phyloP scores from a whole-genome alignment of 2,888 invertebrate genomes.

The Nemoura dubitans region DNA sequence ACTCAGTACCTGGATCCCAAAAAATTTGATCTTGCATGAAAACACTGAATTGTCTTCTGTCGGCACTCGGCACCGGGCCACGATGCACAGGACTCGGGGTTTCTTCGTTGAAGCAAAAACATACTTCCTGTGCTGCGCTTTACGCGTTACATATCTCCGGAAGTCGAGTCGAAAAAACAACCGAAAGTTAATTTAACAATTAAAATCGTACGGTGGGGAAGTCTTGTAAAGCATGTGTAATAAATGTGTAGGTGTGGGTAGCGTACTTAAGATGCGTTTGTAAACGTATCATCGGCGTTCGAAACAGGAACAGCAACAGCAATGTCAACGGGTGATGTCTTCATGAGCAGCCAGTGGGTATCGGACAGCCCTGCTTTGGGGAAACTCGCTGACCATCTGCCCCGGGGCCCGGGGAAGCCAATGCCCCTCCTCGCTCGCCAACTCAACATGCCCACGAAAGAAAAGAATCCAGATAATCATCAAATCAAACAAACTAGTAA shows the following conservation, averaged over 20 bases:
- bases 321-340: background rate
- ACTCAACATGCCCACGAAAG: background rate
- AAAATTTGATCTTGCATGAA: background rate
- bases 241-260: background rate
- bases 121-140: background rate
- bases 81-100: background rate
- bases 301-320: background rate
- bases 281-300: background rate
- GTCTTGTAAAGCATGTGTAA: background rate
- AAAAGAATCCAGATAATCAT: background rate
- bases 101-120: background rate
- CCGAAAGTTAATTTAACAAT: slow-evolving; percentile 2
- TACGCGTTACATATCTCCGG: background rate
- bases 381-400: background rate
- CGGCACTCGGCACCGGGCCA: background rate
- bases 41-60: background rate
- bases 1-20: background rate
- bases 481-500: slow-evolving; percentile 7
- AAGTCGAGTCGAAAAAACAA: background rate
- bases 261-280: background rate
- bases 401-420: background rate
- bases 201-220: background rate
- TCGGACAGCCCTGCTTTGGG: background rate
- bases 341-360: background rate
- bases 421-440: background rate